These are phyloP conservation scores for Xylocopa sonorina DNA, from an alignment of 1,140 invertebrate species.

Conservation along the genomic window DNA sequence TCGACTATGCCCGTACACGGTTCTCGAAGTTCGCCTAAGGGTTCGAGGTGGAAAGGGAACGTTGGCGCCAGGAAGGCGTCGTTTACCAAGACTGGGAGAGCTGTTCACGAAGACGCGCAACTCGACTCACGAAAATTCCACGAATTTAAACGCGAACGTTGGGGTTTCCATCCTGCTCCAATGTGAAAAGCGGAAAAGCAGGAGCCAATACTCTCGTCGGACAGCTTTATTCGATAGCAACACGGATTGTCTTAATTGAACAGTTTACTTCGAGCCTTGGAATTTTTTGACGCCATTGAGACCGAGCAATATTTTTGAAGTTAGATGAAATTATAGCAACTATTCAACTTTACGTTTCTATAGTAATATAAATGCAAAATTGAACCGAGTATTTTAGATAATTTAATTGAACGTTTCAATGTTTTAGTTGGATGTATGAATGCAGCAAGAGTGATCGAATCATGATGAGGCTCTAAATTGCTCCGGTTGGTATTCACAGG, in stretches of 20 bases:
- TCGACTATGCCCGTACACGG: not conserved
- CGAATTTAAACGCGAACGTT: slow-evolving; percentile 14
- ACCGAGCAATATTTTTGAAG: not conserved
- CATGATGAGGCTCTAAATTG: not conserved
- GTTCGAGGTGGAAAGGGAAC: not conserved
- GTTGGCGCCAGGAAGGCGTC: slow-evolving; percentile 6
- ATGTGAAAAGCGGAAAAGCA: not conserved
- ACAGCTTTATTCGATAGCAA: not conserved
- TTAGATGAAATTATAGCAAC: too few relatives aligned
- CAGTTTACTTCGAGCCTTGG: not conserved
- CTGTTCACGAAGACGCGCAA: slow-evolving; percentile 2
- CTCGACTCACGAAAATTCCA: slow-evolving; percentile 20
- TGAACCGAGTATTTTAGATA: not conserved
- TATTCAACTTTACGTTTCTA: not conserved
- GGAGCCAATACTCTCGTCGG: not conserved
- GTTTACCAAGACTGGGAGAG: slow-evolving; percentile 5
- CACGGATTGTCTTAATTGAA: slow-evolving; percentile 6
- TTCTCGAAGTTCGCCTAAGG: not conserved
- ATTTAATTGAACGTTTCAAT: not conserved
- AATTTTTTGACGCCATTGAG: not conserved
- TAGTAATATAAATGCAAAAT: not conserved
- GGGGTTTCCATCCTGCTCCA: not conserved
- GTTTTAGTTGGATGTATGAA: too few relatives aligned
- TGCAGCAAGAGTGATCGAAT: not conserved
- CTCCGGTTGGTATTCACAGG: not conserved